phyloP scores from a whole-genome alignment of 2,797 vertebrate genomes.

The Lepidocolaptes lacrymiger region DNA sequence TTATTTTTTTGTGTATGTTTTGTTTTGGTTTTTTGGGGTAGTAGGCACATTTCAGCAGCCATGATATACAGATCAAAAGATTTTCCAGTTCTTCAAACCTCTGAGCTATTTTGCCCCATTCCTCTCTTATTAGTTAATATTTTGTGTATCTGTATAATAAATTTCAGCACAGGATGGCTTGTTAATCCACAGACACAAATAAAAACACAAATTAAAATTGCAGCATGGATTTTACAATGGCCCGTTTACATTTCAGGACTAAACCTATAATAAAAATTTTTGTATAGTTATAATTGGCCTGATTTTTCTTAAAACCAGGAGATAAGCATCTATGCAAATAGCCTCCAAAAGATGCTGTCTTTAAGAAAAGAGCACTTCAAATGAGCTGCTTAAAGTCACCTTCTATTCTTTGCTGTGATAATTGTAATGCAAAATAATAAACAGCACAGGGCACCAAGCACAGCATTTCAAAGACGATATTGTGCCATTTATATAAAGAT shows the following conservation, averaged over 20 bases:
- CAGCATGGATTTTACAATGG: conserved; percentile 56
- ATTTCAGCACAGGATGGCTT: conserved; percentile 49
- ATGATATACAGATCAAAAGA: conserved; percentile 48
- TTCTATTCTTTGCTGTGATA: conserved; percentile 73
- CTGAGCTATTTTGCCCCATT: conserved; percentile 43
- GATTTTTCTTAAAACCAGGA: conserved; percentile 67
- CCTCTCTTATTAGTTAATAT: conserved; percentile 44
- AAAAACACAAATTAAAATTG: conserved; percentile 71
- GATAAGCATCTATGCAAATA: conserved; percentile 77
- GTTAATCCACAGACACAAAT: conserved; percentile 67
- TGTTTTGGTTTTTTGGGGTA: not conserved
- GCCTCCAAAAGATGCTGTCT: conserved; percentile 67
- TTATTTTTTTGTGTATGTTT: not conserved
- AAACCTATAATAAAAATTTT: conserved; percentile 73
- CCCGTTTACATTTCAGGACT: conserved; percentile 74
- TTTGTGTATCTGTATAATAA: conserved; percentile 65
- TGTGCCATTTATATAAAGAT: conserved; percentile 69
- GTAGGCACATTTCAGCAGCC: not conserved
- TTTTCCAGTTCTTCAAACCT: conserved; percentile 10
- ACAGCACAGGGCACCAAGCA: conserved; percentile 47
- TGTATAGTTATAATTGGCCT: conserved; percentile 73
- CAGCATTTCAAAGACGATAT: conserved; percentile 58
- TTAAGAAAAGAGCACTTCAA: conserved; percentile 64
- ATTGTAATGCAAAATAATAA: conserved; percentile 76
- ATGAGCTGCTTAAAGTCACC: conserved; percentile 75